phyloP scores from a whole-genome alignment of 2,888 invertebrate species.

The Ceramica pisi region DNA sequence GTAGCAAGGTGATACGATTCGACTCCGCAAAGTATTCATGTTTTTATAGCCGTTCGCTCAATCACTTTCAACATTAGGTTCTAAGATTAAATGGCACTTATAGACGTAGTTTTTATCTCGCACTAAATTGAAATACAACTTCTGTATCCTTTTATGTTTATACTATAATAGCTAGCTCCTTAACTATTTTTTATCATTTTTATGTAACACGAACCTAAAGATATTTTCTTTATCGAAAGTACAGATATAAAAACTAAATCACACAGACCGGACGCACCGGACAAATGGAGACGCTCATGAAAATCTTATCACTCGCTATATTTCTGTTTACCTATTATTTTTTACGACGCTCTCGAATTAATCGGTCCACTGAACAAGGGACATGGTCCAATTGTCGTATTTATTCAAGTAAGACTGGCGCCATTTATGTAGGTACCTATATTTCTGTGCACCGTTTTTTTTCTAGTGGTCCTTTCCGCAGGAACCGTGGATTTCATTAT shows the following conservation, averaged over 20 bases:
- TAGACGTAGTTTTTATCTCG: too few species aligned
- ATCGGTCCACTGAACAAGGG: constrained; percentile 16
- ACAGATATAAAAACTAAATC: constrained; percentile 3
- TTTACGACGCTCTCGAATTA: constrained; percentile 44
- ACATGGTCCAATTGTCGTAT: constrained; percentile 1
- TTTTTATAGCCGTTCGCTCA: neutral
- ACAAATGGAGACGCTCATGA: constrained; percentile 24
- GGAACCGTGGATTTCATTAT: too few species aligned
- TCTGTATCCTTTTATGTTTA: too few species aligned
- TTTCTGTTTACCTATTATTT: constrained; percentile 36
- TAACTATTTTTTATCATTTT: neutral
- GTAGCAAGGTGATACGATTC: neutral
- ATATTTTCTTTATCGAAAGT: neutral
- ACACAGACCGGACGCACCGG: neutral
- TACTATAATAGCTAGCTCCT: neutral
- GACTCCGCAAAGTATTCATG: neutral
- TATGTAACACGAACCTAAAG: neutral
- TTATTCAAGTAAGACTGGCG: constrained; percentile 30
- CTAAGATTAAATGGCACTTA: neutral
- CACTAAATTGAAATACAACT: too few species aligned
- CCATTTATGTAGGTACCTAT: neutral
- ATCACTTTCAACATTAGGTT: neutral
- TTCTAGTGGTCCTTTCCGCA: too few species aligned
- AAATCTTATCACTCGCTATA: constrained; percentile 25
- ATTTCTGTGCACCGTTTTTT: too few species aligned